A percentile compares a stretch with the other conserved stretches of the same genome.
Conservation (phyloP, 1,140 invertebrate species). For the Nephotettix cincticeps region DNA sequence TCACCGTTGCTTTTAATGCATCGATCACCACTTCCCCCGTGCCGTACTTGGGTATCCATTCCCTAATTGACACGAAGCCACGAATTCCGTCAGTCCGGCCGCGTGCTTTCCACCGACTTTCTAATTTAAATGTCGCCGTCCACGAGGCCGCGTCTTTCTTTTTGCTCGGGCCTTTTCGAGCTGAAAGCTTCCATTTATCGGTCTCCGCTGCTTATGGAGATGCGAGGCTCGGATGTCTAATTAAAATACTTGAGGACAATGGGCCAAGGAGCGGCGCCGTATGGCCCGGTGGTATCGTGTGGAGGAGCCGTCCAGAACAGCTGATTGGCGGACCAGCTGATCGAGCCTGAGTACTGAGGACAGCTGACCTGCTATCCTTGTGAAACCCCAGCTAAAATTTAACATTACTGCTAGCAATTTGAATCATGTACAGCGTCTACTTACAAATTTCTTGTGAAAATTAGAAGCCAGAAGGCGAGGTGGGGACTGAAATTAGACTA, state of each 20-base stretch:
- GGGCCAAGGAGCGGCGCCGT: slow-evolving; percentile 3
- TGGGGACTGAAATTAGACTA: no score
- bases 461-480: no score
- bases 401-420: no score
- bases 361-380: no score
- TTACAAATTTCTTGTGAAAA: no score
- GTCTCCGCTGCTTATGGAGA: slow-evolving; percentile 11
- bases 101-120: neutral
- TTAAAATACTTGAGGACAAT: slow-evolving; percentile 18
- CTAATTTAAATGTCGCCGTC: slow-evolving; percentile 19
- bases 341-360: no score
- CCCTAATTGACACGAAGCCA: slow-evolving; percentile 12
- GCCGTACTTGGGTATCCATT: slow-evolving; percentile 8
- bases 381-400: no score
- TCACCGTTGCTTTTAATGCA: no score
- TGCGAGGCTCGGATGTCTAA: slow-evolving; percentile 5
- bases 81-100: slow-evolving; percentile 2
- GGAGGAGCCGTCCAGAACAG: no score
- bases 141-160: slow-evolving; percentile 9
- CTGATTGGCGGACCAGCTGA: no score
- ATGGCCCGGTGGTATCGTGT: neutral
- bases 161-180: slow-evolving; percentile 12
- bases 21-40: no score
- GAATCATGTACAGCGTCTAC: no score
- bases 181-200: slow-evolving; percentile 15